phyloP scores from a whole-genome alignment of 2,113 vertebrate species.

The Shinisaurus crocodilurus region DNA sequence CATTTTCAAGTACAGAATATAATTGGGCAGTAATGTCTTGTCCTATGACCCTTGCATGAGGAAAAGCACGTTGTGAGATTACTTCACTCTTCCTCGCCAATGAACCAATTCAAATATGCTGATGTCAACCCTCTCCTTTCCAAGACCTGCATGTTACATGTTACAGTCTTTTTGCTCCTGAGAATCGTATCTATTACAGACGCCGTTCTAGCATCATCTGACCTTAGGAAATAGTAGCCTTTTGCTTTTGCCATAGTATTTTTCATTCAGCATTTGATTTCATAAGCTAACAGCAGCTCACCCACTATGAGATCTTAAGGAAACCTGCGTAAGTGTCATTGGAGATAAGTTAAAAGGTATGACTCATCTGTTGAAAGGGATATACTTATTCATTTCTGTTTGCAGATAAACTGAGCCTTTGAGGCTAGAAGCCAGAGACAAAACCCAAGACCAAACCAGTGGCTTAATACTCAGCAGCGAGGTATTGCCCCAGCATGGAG shows the following conservation, averaged over 20 bases:
- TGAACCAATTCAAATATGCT: not conserved
- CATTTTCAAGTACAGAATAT: not conserved
- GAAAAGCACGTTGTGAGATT: not conserved
- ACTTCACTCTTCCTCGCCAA: not conserved
- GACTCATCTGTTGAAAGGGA: constrained; percentile 4
- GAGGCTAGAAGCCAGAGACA: not conserved
- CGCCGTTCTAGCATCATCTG: not conserved
- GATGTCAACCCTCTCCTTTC: not conserved
- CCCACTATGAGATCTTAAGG: not conserved
- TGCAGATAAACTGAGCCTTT: not conserved
- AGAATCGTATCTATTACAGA: not conserved
- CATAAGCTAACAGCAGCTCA: not conserved
- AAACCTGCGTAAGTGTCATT: not conserved
- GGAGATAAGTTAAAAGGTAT: not conserved
- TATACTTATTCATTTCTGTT: not conserved
- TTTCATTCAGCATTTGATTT: constrained; percentile 5
- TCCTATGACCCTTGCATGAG: not conserved
- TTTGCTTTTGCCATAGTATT: not conserved
- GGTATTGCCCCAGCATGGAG: not conserved
- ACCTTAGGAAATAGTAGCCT: not conserved
- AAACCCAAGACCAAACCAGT: not conserved
- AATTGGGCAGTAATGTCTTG: not conserved
- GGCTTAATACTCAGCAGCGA: not conserved
- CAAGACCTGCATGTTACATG: not conserved
- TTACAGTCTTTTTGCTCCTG: not conserved